phyloP scores from a whole-genome alignment of 2,797 vertebrate genomes.

The Eulemur coronatus region DNA sequence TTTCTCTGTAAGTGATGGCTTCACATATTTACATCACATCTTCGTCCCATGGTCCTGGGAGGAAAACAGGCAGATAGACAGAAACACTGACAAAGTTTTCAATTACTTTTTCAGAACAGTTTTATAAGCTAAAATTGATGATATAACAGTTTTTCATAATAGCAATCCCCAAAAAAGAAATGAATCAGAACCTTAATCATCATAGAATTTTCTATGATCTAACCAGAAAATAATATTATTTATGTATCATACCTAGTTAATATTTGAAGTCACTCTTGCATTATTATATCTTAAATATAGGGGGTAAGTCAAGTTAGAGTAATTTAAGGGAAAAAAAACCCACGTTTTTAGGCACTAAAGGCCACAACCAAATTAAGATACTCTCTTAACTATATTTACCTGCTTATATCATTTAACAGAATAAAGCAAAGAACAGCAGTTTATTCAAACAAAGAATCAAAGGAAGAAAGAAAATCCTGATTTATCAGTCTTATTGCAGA shows the following conservation, averaged over 20 bases:
- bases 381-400: neutral
- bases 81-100: neutral
- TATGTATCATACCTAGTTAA: neutral
- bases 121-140: neutral
- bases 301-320: neutral
- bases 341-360: neutral
- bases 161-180: neutral
- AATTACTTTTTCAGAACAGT: neutral
- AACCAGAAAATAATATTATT: neutral
- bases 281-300: neutral
- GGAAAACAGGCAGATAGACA: neutral
- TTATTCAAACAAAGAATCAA: neutral
- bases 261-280: neutral
- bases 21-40: neutral
- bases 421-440: neutral
- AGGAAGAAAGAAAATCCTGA: neutral
- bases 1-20: neutral
- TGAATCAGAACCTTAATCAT: neutral
- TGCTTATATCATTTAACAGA: neutral
- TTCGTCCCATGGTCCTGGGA: neutral
- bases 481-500: neutral
- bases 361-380: constrained; percentile 21
- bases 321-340: constrained; percentile 28
- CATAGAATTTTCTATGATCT: constrained; percentile 4
- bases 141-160: neutral